A percentile compares a stretch with the other conserved stretches of the same genome.
phyloP scores from a whole-genome alignment of 2,888 invertebrate species.

The Troides helena region DNA sequence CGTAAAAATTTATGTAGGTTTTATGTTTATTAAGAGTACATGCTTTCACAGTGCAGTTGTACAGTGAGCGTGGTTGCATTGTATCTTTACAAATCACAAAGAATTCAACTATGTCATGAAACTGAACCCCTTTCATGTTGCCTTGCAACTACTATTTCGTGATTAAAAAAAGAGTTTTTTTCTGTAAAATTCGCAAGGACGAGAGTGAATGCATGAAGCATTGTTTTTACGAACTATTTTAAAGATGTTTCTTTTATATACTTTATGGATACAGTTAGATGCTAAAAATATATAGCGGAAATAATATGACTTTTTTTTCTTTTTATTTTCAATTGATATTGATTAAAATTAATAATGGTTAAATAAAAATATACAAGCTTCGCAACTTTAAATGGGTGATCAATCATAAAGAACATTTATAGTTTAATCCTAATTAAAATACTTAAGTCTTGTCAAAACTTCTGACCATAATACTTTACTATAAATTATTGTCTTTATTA shows the following conservation, averaged over 20 bases:
- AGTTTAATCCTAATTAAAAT: too few relatives aligned
- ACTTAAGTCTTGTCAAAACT: too few relatives aligned
- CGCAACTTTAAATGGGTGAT: too few relatives aligned
- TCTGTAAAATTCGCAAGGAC: neutral
- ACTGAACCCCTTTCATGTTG: constrained; percentile 14
- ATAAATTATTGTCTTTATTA: too few relatives aligned
- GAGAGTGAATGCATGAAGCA: neutral
- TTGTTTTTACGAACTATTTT: neutral
- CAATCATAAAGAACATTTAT: too few relatives aligned
- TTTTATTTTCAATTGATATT: too few relatives aligned
- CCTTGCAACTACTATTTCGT: constrained; percentile 1
- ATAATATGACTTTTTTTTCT: neutral
- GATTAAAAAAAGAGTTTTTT: constrained; percentile 7
- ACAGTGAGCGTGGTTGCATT: constrained; percentile 1
- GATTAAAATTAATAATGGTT: too few relatives aligned
- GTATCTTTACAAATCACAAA: constrained; percentile 15
- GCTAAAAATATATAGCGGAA: neutral
- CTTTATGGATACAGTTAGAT: neutral
- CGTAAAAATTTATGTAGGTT: neutral
- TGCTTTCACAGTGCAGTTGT: constrained; percentile 1
- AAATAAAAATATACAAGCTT: neutral
- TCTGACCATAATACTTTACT: too few relatives aligned
- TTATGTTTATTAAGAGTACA: constrained; percentile 1
- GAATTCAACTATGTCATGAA: constrained; percentile 18
- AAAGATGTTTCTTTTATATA: neutral